A percentile compares a stretch with the other conserved stretches of the same genome.
Conservation (phyloP, 2,113 vertebrate genomes). For the Bufo bufo region DNA sequence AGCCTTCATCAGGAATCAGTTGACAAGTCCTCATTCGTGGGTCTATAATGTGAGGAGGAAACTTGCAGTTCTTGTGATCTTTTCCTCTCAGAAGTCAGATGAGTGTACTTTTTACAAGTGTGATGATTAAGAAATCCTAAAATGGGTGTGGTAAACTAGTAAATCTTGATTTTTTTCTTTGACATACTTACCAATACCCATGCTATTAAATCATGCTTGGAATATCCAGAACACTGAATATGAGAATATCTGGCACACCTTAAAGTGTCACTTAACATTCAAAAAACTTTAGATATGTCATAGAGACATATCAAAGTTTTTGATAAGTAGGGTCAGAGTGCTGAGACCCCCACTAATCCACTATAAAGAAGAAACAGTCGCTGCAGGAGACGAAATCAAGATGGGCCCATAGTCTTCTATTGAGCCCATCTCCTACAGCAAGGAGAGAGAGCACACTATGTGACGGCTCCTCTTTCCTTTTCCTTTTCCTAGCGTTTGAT, state of each 20-base stretch:
- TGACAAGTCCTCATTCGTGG: neutral
- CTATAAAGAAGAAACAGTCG: no score
- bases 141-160: neutral
- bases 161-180: neutral
- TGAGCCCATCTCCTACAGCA: no score
- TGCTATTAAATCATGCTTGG: neutral
- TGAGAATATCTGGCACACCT: neutral
- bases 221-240: neutral
- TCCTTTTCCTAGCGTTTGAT: no score
- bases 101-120: neutral
- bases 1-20: no score
- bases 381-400: no score
- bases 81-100: neutral
- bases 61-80: neutral
- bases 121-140: neutral
- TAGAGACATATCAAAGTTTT: no score
- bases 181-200: neutral
- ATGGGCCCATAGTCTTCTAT: no score
- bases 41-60: neutral
- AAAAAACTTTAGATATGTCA: no score
- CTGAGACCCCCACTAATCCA: no score
- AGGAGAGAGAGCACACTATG: no score
- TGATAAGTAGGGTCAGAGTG: no score
- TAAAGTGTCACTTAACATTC: neutral
- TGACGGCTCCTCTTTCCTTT: no score